Evolutionary conservation across 2,888 invertebrate species (phyloP).

Genomic region (Idaea straminata): DNA sequence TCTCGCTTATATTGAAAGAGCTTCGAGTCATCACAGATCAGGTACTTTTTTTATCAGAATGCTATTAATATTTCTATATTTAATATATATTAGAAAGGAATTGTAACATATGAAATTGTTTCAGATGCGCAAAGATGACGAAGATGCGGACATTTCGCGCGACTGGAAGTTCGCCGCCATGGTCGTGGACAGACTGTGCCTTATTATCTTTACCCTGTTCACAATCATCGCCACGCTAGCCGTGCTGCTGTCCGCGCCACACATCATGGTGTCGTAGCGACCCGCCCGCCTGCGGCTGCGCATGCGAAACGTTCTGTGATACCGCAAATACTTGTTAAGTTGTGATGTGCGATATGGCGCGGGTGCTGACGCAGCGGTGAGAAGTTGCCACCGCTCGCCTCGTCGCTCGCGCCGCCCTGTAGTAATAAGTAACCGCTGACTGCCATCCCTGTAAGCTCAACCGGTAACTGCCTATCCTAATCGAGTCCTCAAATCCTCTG

Average conservation of each 20-base stretch:
- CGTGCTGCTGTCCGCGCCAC: slow-evolving; percentile 97
- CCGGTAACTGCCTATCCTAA: slow-evolving; percentile 60
- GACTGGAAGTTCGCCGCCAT: slow-evolving; percentile 99
- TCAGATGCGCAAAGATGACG: slow-evolving; percentile 96
- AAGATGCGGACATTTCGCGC: slow-evolving; percentile 95
- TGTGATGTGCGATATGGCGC: slow-evolving; percentile 78
- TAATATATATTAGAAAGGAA: neutral
- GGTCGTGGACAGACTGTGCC: slow-evolving; percentile 99
- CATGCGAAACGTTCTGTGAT: slow-evolving; percentile 83
- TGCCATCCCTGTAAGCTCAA: slow-evolving; percentile 68
- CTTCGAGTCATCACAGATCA: slow-evolving; percentile 95
- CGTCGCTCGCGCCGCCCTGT: slow-evolving; percentile 71
- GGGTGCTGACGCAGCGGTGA: slow-evolving; percentile 69
- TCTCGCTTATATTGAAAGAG: slow-evolving; percentile 97
- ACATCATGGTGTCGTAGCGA: slow-evolving; percentile 95
- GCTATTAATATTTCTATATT: neutral
- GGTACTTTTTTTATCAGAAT: slow-evolving; percentile 59
- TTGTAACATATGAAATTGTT: slow-evolving; percentile 30
- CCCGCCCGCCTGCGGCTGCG: slow-evolving; percentile 77
- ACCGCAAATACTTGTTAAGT: slow-evolving; percentile 85
- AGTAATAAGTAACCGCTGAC: slow-evolving; percentile 73
- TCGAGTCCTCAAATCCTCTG: slow-evolving; percentile 50
- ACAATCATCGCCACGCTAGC: slow-evolving; percentile 98
- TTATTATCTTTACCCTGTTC: slow-evolving; percentile 99
- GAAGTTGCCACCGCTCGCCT: slow-evolving; percentile 71